Base-by-base conservation (phyloP, 2,113 vertebrate species). In the Arvicanthis niloticus region DNA sequence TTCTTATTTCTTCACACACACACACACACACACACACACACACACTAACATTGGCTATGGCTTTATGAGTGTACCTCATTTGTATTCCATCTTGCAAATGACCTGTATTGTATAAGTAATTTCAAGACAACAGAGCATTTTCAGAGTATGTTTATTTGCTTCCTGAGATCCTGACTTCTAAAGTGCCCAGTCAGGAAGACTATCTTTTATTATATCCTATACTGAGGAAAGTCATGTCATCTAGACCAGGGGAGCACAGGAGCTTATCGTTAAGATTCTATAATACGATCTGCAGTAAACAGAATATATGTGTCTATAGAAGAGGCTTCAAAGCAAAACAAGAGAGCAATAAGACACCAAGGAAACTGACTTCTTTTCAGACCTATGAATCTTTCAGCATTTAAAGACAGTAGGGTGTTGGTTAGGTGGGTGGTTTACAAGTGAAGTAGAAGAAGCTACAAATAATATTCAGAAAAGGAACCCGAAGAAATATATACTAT, bases 111-210 rank as follows among this genome's bases (percentile, higher is more conserved):
- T 9, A 60, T 67, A 6, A 80, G 10, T 60, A 1, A 48, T 93
- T 85, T 95, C 62, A 67, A 94, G 34, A 60, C 53, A 11, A 70
- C 48, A 56, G 90, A 93, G 26, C 53, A 88, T 29, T 88, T 80
- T 12, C 29, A 92, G 42, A 84, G 11, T 0, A 45, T 21, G 13
- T 65, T 78, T 16, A 22, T 73, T 88, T 53, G 12, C 73, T 88
- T 91, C 11, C 5, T 88, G 7, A 9, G 15, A 29, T 15, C 19
- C 21, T 76, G 11, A 29, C 48, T 75, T 89, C 31, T n/a, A 75
- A 65, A 89, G 22, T 3, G 4, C 34, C 37, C 58, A 31, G 2
- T 60, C 16, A 45, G 17, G 15, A 21, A 92, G 12, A 5, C 1
- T 6, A 10, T n/a, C 4, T 75, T 91, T 89, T 24, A 22, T 56